Evolutionary conservation across 1,140 invertebrate species (phyloP).

Genomic region (Platyscapa corneri): DNA sequence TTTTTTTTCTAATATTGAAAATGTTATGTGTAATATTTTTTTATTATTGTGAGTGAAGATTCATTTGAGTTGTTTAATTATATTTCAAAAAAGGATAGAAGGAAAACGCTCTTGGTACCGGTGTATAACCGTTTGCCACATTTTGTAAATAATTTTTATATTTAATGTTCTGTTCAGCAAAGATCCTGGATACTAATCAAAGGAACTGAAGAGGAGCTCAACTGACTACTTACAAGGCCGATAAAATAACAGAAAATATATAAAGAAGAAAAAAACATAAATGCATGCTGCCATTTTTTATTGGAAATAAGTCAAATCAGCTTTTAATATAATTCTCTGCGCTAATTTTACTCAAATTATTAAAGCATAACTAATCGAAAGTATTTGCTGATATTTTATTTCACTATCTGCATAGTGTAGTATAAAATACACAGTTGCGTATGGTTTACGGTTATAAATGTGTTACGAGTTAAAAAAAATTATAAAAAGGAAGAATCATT

Average conservation of each 20-base stretch:
- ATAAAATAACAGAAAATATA: background rate
- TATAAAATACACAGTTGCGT: background rate
- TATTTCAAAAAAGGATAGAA: background rate
- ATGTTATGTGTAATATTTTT: background rate
- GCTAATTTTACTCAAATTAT: background rate
- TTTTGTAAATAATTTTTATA: slow-evolving; percentile 2
- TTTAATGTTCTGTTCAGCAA: slow-evolving; percentile 21
- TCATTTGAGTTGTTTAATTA: background rate
- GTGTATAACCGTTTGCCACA: background rate
- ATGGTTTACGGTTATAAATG: background rate
- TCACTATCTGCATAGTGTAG: background rate
- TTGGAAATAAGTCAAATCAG: background rate
- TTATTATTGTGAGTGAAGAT: background rate
- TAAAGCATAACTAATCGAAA: background rate
- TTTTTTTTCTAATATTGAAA: too few relatives aligned
- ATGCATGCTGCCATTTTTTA: background rate
- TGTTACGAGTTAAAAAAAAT: background rate
- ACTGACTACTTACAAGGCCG: background rate
- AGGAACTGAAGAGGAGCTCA: background rate
- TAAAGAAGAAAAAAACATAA: background rate
- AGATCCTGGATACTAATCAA: background rate
- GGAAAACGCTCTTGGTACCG: background rate
- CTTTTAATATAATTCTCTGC: background rate
- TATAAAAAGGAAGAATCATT: background rate
- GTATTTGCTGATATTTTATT: background rate